Evolutionary conservation across 2,888 invertebrate species (phyloP).

Genomic region (Auanema freiburgensis): DNA sequence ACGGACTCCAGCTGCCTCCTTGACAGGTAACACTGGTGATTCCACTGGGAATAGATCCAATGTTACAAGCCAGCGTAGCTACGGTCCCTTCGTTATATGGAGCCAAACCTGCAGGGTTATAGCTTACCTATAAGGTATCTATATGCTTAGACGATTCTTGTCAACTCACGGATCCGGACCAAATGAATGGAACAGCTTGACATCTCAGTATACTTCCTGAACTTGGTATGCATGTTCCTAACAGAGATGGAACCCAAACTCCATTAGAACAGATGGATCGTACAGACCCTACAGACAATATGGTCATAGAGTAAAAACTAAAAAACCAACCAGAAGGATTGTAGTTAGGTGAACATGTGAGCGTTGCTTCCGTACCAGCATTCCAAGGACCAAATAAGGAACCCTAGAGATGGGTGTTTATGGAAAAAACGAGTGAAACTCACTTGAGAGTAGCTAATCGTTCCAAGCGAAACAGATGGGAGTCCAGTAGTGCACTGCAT

Average conservation of each 20-base stretch:
- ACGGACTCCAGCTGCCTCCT: conserved; percentile 20
- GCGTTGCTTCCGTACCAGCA: too few species aligned
- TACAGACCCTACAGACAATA: not conserved
- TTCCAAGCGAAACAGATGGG: too few species aligned
- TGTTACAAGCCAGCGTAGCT: conserved; percentile 42
- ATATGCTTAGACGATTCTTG: not conserved
- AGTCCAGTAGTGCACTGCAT: too few species aligned
- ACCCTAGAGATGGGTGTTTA: too few species aligned
- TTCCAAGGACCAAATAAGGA: too few species aligned
- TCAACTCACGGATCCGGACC: conserved; percentile 8
- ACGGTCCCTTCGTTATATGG: conserved; percentile 41
- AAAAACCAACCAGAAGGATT: too few species aligned
- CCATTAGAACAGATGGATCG: not conserved
- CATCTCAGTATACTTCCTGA: conserved; percentile 4
- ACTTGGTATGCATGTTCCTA: conserved; percentile 12
- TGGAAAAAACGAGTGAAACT: too few species aligned
- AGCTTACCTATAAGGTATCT: conserved; percentile 20
- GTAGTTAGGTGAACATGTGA: too few species aligned
- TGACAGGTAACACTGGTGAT: conserved; percentile 14
- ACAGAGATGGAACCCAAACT: not conserved
- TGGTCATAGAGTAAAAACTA: too few species aligned
- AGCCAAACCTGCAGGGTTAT: conserved; percentile 27
- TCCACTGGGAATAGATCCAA: conserved; percentile 34
- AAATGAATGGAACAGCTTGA: conserved; percentile 18
- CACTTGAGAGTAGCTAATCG: too few species aligned